Conservation (phyloP, 2,888 invertebrate genomes). For the Mayetiola destructor region DNA sequence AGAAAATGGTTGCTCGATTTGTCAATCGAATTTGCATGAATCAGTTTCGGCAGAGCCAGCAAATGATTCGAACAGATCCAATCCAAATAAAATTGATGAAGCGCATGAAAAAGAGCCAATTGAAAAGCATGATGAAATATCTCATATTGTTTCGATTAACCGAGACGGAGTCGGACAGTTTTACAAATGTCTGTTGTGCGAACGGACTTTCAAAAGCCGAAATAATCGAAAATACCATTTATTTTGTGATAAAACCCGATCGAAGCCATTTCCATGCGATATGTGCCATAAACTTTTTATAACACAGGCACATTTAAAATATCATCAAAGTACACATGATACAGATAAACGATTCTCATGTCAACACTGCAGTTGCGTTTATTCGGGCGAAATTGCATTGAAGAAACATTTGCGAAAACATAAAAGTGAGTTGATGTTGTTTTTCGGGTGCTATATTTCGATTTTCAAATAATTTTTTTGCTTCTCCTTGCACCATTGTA, state of each 20-base stretch:
- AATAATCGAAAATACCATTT: conserved; percentile 50
- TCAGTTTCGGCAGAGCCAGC: not conserved
- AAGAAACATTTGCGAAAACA: conserved; percentile 55
- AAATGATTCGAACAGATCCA: not conserved
- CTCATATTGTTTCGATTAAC: conserved; percentile 20
- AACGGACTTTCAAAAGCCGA: conserved; percentile 52
- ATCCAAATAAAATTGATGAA: not conserved
- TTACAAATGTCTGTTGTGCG: conserved; percentile 46
- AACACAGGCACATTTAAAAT: not conserved
- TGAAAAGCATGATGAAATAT: not conserved
- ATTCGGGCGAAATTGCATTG: conserved; percentile 53
- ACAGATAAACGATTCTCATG: conserved; percentile 47
- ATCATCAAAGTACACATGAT: conserved; percentile 42
- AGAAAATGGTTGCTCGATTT: conserved; percentile 38
- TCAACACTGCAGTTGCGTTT: conserved; percentile 48
- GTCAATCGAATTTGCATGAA: conserved; percentile 31
- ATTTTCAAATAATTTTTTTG: too few relatives aligned
- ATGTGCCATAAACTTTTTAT: conserved; percentile 24
- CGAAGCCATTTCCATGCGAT: conserved; percentile 38
- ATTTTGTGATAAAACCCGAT: conserved; percentile 42
- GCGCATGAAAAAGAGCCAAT: not conserved
- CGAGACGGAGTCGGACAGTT: conserved; percentile 28
- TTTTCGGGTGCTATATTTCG: too few relatives aligned
- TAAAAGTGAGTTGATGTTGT: conserved; percentile 32
- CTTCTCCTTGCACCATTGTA: not conserved